Evolutionary conservation across 23 tunicate species (phyloP).

Genomic region (Halocynthia aurantium): DNA sequence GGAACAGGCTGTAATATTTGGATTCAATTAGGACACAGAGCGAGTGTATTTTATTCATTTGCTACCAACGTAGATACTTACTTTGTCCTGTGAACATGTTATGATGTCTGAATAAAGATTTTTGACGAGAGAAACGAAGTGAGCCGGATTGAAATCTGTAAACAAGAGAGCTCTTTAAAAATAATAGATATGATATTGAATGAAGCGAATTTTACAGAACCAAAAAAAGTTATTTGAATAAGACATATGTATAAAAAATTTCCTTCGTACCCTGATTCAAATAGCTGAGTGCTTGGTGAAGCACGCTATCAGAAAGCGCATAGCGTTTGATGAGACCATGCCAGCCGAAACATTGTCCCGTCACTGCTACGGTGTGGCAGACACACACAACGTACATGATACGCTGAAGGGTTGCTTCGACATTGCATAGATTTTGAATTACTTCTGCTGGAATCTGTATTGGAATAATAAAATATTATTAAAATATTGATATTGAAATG

Average conservation of each 20-base stretch:
- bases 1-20: too few species aligned
- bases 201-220: not conserved
- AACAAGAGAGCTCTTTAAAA: not conserved
- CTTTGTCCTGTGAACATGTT: constrained; percentile 42
- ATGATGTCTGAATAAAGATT: constrained; percentile 50
- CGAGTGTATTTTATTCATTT: not conserved
- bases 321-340: constrained; percentile 58
- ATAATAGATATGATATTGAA: not conserved
- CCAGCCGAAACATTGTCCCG: constrained; percentile 77
- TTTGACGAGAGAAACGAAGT: constrained; percentile 22
- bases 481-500: too few species aligned
- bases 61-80: not conserved
- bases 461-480: too few species aligned
- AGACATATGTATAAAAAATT: not conserved
- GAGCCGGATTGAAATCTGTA: constrained; percentile 14
- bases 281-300: constrained; percentile 47
- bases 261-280: constrained; percentile 22
- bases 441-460: constrained; percentile 18
- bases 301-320: constrained; percentile 28
- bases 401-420: not conserved
- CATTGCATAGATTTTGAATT: not conserved
- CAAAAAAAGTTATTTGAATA: not conserved
- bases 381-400: constrained; percentile 41
- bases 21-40: too few species aligned
- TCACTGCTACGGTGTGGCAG: constrained; percentile 54